Percentiles rank a stretch among this genome's conserved stretches.
Conservation (phyloP, 2,888 invertebrate genomes). For the Gymnosoma rotundatum region DNA sequence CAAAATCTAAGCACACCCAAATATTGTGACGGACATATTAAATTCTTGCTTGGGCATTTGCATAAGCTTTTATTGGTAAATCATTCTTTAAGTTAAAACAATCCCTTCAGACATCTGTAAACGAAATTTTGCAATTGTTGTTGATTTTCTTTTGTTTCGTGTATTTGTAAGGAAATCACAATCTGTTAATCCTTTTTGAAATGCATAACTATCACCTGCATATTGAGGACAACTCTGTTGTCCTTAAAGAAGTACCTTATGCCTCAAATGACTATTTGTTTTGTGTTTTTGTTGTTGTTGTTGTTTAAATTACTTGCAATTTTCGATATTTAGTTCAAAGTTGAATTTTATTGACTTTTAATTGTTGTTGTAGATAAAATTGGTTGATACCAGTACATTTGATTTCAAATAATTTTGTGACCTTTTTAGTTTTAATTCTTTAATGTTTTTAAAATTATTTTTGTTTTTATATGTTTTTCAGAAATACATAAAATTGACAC, state of each 20-base stretch:
- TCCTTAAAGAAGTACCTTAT: conserved; percentile 46
- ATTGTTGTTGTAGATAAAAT: not conserved
- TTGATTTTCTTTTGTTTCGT: conserved; percentile 13
- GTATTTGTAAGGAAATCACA: conserved; percentile 26
- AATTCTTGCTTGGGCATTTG: conserved; percentile 12
- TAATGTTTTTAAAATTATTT: not conserved
- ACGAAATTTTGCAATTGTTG: conserved; percentile 13
- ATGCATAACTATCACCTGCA: conserved; percentile 8
- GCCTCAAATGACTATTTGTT: conserved; percentile 5
- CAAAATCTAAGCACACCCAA: conserved; percentile 4
- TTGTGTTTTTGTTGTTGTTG: conserved; percentile 13
- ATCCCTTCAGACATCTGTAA: conserved; percentile 9
- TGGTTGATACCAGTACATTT: too few relatives aligned
- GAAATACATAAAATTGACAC: conserved; percentile 82
- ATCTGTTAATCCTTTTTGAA: conserved; percentile 39
- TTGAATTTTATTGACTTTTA: not conserved
- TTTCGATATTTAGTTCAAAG: not conserved
- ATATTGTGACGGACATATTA: conserved; percentile 18
- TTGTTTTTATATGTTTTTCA: conserved; percentile 67
- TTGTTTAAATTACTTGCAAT: conserved; percentile 18
- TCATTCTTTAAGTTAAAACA: conserved; percentile 26
- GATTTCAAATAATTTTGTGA: too few relatives aligned
- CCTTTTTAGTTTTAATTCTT: not conserved
- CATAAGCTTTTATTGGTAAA: conserved; percentile 36
- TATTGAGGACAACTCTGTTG: conserved; percentile 1